Evolutionary conservation across 92 coral and sea anemone genomes (phyloP).

Genomic region (Pocillopora grandis): DNA sequence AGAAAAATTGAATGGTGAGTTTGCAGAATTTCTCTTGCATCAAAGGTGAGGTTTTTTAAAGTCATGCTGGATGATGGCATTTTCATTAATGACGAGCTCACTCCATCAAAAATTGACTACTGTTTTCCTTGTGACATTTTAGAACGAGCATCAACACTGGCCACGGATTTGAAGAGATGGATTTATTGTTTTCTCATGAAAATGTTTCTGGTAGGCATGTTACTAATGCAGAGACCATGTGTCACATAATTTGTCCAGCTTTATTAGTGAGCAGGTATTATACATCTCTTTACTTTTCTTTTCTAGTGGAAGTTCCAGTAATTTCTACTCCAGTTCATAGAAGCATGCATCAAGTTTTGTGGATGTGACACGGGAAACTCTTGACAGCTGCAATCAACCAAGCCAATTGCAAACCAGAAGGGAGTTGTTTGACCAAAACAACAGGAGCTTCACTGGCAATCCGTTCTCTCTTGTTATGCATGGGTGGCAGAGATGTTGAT

Average conservation of each 20-base stretch:
- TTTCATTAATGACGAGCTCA: background rate
- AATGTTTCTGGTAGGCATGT: too few relatives aligned
- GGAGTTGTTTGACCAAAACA: constrained; percentile 1
- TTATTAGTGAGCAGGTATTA: too few relatives aligned
- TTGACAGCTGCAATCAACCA: background rate
- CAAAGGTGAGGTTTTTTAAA: background rate
- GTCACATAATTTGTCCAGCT: too few relatives aligned
- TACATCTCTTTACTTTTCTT: background rate
- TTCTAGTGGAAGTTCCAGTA: background rate
- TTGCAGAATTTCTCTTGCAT: background rate
- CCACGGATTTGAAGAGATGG: too few relatives aligned
- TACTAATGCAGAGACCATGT: too few relatives aligned
- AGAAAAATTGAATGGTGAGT: background rate
- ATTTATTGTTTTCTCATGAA: too few relatives aligned
- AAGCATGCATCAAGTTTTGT: background rate
- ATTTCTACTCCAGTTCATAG: background rate
- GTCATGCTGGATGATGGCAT: background rate
- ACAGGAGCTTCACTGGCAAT: background rate
- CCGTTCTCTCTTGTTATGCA: background rate
- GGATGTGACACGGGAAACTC: background rate
- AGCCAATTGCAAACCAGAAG: background rate
- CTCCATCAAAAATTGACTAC: too few relatives aligned
- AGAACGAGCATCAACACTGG: too few relatives aligned
- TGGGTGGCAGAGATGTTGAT: background rate
- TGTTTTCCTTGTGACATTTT: too few relatives aligned